A percentile compares a stretch with the other conserved stretches of the same genome.
phyloP scores from a whole-genome alignment of 2,797 vertebrate genomes.

The Potorous gilbertii region DNA sequence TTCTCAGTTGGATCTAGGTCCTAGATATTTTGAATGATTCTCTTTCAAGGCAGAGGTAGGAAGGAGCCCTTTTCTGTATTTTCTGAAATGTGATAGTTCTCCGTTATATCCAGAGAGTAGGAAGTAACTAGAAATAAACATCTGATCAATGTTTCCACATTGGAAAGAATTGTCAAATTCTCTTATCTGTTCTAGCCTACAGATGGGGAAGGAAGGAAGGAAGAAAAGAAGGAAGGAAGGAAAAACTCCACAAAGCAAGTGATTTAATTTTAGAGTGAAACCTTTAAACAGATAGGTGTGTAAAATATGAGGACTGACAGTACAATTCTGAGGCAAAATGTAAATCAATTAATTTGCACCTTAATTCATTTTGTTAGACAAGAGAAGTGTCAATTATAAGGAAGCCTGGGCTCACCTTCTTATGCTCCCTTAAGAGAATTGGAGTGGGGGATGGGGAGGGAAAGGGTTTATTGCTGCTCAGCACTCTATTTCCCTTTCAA shows the following conservation, averaged over 20 bases:
- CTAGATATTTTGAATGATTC: not conserved
- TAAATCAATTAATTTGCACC: accelerated
- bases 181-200: not conserved
- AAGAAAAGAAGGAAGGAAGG: too few species aligned
- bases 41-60: not conserved
- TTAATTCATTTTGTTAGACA: accelerated
- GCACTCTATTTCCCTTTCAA: not conserved
- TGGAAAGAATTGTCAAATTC: not conserved
- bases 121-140: not conserved
- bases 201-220: too few species aligned
- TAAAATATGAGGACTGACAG: not conserved
- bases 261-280: constrained; percentile 5
- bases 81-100: not conserved
- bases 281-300: not conserved
- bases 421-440: not conserved
- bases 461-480: not conserved
- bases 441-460: not conserved
- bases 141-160: not conserved
- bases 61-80: not conserved
- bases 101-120: not conserved
- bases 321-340: not conserved
- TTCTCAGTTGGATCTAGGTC: not conserved
- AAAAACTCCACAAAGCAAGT: not conserved
- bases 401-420: not conserved
- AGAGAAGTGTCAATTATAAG: not conserved